phyloP scores from a whole-genome alignment of 2,797 vertebrate species.

The Urocyon cinereoargenteus region DNA sequence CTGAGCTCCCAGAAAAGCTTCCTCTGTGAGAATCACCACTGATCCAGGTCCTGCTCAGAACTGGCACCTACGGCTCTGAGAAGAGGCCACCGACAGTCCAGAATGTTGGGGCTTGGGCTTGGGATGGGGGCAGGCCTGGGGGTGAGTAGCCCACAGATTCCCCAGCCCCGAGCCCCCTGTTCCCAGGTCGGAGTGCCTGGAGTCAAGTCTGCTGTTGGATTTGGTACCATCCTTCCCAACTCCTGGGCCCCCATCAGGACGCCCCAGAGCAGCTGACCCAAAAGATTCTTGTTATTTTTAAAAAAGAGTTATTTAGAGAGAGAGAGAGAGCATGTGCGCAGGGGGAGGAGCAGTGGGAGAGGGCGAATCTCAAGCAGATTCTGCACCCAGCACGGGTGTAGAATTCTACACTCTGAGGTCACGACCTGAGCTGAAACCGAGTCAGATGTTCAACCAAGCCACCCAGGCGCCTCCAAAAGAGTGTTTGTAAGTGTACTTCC shows the following conservation, averaged over 20 bases:
- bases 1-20: not conserved
- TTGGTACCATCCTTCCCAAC: not conserved
- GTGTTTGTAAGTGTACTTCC: not conserved
- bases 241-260: not conserved
- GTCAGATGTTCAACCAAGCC: not conserved
- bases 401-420: not conserved
- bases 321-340: not conserved
- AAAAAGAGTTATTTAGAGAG: not conserved
- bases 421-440: not conserved
- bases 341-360: too few species aligned
- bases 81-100: not conserved
- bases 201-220: not conserved
- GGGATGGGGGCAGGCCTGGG: not conserved
- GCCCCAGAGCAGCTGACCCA: not conserved
- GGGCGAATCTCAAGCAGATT: not conserved
- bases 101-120: too few species aligned
- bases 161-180: not conserved
- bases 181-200: not conserved
- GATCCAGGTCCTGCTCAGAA: not conserved
- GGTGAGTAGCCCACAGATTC: not conserved
- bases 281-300: not conserved
- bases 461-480: not conserved
- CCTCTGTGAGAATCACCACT: not conserved
- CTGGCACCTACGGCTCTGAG: not conserved
- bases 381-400: not conserved